Percentiles rank a stretch among this genome's conserved stretches.
Conservation (phyloP, 2,888 invertebrate genomes). For the Noctua fimbriata region DNA sequence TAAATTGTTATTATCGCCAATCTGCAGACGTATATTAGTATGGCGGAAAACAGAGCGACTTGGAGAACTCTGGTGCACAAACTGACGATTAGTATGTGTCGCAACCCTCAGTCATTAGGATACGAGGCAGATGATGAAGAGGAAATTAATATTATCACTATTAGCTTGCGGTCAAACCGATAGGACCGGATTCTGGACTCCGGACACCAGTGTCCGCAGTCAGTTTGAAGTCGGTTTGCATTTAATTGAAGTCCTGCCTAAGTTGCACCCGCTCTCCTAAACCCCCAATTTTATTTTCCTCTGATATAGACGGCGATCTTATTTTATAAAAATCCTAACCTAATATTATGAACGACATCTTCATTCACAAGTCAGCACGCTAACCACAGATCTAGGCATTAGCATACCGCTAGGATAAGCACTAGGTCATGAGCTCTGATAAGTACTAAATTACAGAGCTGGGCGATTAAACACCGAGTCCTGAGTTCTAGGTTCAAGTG, state of each 20-base stretch:
- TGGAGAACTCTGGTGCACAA: not conserved
- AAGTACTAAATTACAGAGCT: slow-evolving; percentile 79
- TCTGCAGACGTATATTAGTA: not conserved
- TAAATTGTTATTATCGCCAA: not conserved
- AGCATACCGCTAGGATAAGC: slow-evolving; percentile 83
- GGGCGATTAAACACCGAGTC: slow-evolving; percentile 67
- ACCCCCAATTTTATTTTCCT: not conserved
- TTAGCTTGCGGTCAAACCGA: not conserved
- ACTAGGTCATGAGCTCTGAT: slow-evolving; percentile 76
- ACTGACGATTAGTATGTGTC: not conserved
- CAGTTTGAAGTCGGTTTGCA: not conserved
- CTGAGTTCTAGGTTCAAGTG: slow-evolving; percentile 69
- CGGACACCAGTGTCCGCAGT: not conserved
- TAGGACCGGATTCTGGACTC: not conserved
- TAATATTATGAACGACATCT: slow-evolving; percentile 1
- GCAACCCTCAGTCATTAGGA: not conserved
- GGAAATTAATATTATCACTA: not conserved
- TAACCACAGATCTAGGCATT: slow-evolving; percentile 71
- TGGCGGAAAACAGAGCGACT: not conserved
- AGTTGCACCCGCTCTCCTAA: not conserved
- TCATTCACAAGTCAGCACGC: slow-evolving; percentile 17
- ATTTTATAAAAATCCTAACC: not conserved
- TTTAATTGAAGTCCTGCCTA: not conserved
- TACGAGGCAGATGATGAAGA: not conserved
- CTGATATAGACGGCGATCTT: not conserved